Evolutionary conservation across 2,888 invertebrate genomes (phyloP), one percentile per base, ranked within the genome.

Genomic region (Aromia moschata): DNA sequence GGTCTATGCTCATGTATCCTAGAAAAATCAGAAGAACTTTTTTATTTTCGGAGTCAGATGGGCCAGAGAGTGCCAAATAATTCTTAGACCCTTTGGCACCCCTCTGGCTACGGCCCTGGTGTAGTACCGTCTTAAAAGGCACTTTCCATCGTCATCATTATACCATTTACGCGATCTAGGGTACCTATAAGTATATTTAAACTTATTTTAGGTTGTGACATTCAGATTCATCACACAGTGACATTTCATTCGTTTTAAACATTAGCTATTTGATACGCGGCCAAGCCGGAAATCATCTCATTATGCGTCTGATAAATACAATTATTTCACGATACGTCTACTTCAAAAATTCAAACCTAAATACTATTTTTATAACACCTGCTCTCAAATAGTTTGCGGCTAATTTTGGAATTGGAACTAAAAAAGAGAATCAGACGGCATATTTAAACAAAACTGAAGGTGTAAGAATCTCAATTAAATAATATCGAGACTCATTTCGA

Each of bases 221-320:
- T 67, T 65, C 62, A 60, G 64, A 60, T 65, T 63, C 63, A 64
- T 70, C 60, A 65, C 64, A 64, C 60, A 68, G 58, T 68, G 68
- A 69, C 69, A 70, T 70, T 68, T 69, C 63, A 66, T 64, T 63
- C 59, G 58, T 65, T 62, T 52, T 44, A 59, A 59, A 56, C 59
- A 67, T 64, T 58, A 52, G 58, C 60, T 58, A 67, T 67, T 70
- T 70, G 69, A 70, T 60, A 56, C 58, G 51, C 56, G 45, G 69
- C 70, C 70, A 70, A 70, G 68, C 63, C 69, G 70, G 70, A 70
- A 70, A 64, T 63, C 30, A 40, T 43, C 46, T 56, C 47, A 58
- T 57, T 54, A 46, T 60, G 43, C 43, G 43, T 45, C 45, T 57
- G 57, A 63, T 59, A 58, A 56, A 58, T 58, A 62, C 58, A 62